These are phyloP conservation scores for Seriola rivoliana DNA, from an alignment of 2,113 vertebrate genomes.

Conservation along the genomic window DNA sequence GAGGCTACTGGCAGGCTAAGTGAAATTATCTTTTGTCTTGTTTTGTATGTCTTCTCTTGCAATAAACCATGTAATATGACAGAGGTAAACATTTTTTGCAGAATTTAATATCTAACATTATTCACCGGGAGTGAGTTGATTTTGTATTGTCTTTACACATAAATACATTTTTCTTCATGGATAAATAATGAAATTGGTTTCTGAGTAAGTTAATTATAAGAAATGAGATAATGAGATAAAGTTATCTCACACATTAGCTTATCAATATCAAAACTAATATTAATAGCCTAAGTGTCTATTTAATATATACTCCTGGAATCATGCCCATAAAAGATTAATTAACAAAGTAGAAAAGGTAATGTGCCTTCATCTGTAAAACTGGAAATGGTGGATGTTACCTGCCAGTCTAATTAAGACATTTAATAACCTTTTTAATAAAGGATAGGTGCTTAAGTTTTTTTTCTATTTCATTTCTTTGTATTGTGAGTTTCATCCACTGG, in stretches of 20 bases:
- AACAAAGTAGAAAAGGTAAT: not conserved
- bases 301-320: not conserved
- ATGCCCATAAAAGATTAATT: not conserved
- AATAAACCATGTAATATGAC: not conserved
- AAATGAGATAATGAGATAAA: not conserved
- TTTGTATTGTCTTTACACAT: not conserved
- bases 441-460: not conserved
- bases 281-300: not conserved
- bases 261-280: not conserved
- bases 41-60: not conserved
- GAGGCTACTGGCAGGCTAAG: too few relatives aligned
- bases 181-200: not conserved
- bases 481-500: not conserved
- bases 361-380: not conserved
- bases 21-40: not conserved
- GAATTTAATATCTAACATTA: too few relatives aligned
- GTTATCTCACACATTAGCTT: conserved; percentile 2
- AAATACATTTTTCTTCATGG: not conserved
- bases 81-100: not conserved
- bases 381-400: not conserved
- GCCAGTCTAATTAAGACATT: not conserved
- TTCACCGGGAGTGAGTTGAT: not conserved
- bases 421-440: not conserved
- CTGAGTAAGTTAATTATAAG: not conserved
- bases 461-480: not conserved